phyloP scores from a whole-genome alignment of 2,797 vertebrate genomes.

The Alca torda region DNA sequence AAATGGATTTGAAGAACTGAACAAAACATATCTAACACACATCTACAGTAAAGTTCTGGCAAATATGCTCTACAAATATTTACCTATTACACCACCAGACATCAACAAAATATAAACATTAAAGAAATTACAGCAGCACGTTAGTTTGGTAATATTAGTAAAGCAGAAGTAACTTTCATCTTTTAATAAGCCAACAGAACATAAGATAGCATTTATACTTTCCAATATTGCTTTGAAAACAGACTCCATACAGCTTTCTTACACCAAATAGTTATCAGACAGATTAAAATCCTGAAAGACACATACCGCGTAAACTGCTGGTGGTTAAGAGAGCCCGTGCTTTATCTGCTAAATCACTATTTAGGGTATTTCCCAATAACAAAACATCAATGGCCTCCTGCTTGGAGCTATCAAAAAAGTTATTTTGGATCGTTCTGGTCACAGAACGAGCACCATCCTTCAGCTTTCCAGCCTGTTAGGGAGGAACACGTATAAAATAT shows the following conservation, averaged over 20 bases:
- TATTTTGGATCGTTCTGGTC: conserved; percentile 98
- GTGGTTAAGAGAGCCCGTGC: conserved; percentile 97
- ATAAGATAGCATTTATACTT: conserved; percentile 21
- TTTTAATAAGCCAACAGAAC: conserved; percentile 23
- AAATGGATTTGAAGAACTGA: not conserved
- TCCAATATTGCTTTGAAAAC: conserved; percentile 35
- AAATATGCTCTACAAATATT: not conserved
- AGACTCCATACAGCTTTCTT: conserved; percentile 50
- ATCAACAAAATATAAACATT: not conserved
- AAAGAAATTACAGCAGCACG: not conserved
- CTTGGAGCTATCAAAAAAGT: conserved; percentile 99
- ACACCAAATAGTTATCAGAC: conserved; percentile 58
- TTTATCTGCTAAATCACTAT: conserved; percentile 98
- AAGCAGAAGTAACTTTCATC: conserved; percentile 13
- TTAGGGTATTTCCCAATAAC: conserved; percentile 95
- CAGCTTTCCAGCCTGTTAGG: conserved; percentile 91
- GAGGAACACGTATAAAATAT: conserved; percentile 65
- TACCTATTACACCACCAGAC: not conserved
- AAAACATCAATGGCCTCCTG: conserved; percentile 98
- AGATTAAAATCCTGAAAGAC: conserved; percentile 68
- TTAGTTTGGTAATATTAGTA: conserved; percentile 20
- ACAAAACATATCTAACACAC: not conserved
- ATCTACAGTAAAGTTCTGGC: not conserved
- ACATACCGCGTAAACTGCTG: conserved; percentile 94
- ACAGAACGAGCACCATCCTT: conserved; percentile 98